These are phyloP conservation scores for Biston betularia DNA, from an alignment of 2,888 invertebrate genomes.

Conservation along the genomic window DNA sequence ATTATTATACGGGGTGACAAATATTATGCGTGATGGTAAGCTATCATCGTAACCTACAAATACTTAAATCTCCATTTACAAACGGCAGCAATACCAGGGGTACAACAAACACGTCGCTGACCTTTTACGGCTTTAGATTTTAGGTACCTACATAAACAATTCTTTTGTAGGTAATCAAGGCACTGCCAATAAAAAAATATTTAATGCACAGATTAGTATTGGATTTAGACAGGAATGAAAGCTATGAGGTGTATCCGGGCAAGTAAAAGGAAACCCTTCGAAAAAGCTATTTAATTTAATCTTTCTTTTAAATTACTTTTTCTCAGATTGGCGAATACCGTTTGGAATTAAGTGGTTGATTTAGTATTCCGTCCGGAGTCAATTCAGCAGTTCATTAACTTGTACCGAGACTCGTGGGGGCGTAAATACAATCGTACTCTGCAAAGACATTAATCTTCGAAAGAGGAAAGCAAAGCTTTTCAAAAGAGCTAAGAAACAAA, in stretches of 20 bases:
- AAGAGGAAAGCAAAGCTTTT: constrained; percentile 34
- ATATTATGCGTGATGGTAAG: too few relatives aligned
- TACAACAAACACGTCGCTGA: too few relatives aligned
- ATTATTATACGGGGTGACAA: too few relatives aligned
- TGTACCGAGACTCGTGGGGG: constrained; percentile 11
- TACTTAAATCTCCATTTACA: too few relatives aligned
- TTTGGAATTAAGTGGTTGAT: constrained; percentile 19
- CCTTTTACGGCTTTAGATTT: too few relatives aligned
- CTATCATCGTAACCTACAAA: too few relatives aligned
- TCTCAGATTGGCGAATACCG: constrained; percentile 16
- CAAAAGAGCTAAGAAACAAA: constrained; percentile 36
- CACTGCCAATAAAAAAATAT: too few relatives aligned
- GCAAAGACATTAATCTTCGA: constrained; percentile 33
- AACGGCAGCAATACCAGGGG: too few relatives aligned
- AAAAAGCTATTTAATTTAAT: constrained; percentile 20
- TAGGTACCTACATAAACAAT: too few relatives aligned
- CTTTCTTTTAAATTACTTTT: constrained; percentile 15
- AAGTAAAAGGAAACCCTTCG: constrained; percentile 8
- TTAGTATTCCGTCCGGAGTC: constrained; percentile 19
- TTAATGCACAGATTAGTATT: too few relatives aligned
- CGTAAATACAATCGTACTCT: constrained; percentile 27
- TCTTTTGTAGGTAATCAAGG: too few relatives aligned
- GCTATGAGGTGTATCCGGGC: background rate
- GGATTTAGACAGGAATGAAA: too few relatives aligned
- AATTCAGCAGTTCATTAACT: constrained; percentile 24